Percentiles rank a stretch among this genome's conserved stretches.
Evolutionary conservation across 2,113 vertebrate genomes (phyloP).

Genomic region (Anser cygnoides): DNA sequence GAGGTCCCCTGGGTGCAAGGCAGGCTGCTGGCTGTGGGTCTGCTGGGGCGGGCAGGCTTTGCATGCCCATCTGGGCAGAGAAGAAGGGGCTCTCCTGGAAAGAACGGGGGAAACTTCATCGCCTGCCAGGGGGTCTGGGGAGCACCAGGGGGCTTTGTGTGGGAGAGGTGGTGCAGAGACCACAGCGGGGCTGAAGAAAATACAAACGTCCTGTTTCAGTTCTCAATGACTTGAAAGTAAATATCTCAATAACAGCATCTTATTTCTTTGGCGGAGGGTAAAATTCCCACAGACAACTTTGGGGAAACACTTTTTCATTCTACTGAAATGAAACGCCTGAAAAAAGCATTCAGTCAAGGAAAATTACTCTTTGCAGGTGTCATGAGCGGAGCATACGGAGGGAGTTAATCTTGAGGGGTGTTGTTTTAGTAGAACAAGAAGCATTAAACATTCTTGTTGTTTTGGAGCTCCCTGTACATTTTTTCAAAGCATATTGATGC

Average conservation of each 20-base stretch:
- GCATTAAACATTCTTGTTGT: background rate
- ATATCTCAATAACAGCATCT: background rate
- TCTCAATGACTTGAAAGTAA: background rate
- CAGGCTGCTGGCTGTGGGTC: background rate
- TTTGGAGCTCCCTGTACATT: background rate
- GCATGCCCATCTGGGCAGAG: background rate
- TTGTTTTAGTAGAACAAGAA: background rate
- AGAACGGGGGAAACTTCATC: fast-evolving
- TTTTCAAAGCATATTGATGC: background rate
- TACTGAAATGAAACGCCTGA: background rate
- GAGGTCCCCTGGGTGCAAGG: background rate
- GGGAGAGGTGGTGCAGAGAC: background rate
- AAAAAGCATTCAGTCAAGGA: background rate
- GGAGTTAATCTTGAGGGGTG: background rate
- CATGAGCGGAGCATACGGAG: background rate
- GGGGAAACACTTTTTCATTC: background rate
- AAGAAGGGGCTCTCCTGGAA: background rate
- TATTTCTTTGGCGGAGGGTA: background rate
- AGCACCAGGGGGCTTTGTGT: fast-evolving
- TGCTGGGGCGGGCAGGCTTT: background rate
- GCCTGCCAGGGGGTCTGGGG: background rate
- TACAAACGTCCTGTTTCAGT: background rate
- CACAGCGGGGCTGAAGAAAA: background rate
- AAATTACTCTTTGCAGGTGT: background rate
- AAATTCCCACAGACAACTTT: background rate